Evolutionary conservation across 1,140 invertebrate genomes (phyloP), one percentile per base, ranked within the genome.

Genomic region (Bombus polaris): DNA sequence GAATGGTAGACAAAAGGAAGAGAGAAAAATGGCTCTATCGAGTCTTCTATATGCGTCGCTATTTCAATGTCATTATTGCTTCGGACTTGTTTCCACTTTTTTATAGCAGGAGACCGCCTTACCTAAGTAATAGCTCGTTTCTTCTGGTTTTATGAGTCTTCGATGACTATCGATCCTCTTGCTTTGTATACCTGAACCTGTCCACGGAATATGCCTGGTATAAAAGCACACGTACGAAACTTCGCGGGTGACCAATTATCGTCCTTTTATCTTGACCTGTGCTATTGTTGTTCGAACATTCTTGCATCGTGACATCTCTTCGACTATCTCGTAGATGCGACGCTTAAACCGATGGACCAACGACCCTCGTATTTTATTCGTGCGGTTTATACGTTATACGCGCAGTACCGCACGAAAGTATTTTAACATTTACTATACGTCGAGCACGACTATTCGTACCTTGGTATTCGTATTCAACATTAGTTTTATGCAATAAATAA

Each of bases 41-140:
- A 32, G n/a, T 62, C 22, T 53, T 53, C 47, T 53, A 53, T 53
- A 73, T 47, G 66, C 85, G 47, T 77, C 81, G 73, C 82, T 86
- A 87, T 89, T 91, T 88, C 88, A 87, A 88, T 90, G 81, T 70
- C 84, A 70, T 80, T 85, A 87, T 90, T 87, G 62, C 77, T 81
- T 53, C 71, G 81, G 91, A 88, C 90, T 87, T 87, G 91, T 93
- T 90, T 66, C 44, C 53, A 77, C 65, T 65, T 89, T 90, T 91
- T 89, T 90, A 90, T 85, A 72, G 77, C 87, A 86, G 74, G 59
- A 87, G 82, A 87, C 79, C 84, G 73, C 71, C 68, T 39, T 32
- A 28, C 44, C 72, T 88, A 86, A 86, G 86, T 72, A 68, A 77
- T 86, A 88, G 78, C 86, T 88, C 80, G 85, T 91, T 89, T 44